Base-by-base conservation (phyloP, 2,888 invertebrate species). In the Tricholauxania praeusta region DNA sequence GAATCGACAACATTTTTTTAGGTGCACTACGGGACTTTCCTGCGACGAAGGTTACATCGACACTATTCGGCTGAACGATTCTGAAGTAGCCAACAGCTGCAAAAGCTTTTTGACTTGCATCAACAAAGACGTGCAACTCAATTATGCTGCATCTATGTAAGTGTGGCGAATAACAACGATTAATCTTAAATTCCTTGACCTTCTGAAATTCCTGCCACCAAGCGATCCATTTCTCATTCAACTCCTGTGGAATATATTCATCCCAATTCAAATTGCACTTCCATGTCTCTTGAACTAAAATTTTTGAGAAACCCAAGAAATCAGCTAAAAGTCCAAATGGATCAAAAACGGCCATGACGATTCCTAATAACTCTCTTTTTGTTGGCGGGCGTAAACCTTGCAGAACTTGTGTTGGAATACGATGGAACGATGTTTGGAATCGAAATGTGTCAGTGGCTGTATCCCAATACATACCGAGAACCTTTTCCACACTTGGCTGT, bases 381-480 rank as follows among this genome's bases (percentile, higher is more conserved):
- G n/a, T 75, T n/a, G 73, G 75, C 6, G 53, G 22, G 0, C 70
- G 60, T 5, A 10, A 1, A 12, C 57, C 19, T 67, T 67, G 3
- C 12, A 63, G 5, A 3, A 74, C 71, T 8, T 70, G 15, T 2
- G 7, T 28, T 10, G 66, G 51, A 5, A 72, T 52, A 1, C 65
- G 64, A 7, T 69, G 65, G 48, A 74, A 74, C 49, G 69, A 17
- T 1, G 62, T 60, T 48, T 55, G 1, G n/a, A 71, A 73, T 12
- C 22, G 55, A 14, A 80, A 76, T 3, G 49, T 60, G 60, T 80
- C 80, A 0, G 17, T 48, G 2, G 12, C 7, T 4, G 75, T 66
- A n/a, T 78, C 64, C 80, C 79, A 79, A 17, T 59, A 67, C 48
- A 81, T 48, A 1, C 79, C 80, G 17, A 80, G 60, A 2, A 77